Base-by-base conservation (phyloP, 2,797 vertebrate species). In the Cuculus canorus region DNA sequence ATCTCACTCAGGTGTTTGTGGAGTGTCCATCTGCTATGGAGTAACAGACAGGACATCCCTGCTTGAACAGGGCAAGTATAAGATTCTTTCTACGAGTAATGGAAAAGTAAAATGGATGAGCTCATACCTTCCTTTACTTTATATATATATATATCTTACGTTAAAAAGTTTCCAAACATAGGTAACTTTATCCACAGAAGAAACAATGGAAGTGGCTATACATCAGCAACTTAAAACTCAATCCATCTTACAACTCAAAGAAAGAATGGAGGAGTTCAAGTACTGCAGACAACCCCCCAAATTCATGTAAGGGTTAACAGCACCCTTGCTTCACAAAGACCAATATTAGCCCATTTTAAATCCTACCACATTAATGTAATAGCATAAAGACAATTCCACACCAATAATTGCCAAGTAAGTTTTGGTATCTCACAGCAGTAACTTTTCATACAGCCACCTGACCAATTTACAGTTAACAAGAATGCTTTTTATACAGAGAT, bases 151-250 rank as follows among this genome's bases (percentile, higher is more conserved):
- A 2, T 19, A 32, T 12, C 35, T 52, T 48, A 10, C 43, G 28
- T 50, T 54, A 71, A 79, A 75, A 64, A 17, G 59, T 41, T 60
- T 48, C 7, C 27, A 65, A 10, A 87, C 48, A 10, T 16, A 47
- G 7, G 32, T 43, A 57, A 13, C 13, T 57, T 79, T 35, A 76
- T 15, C 3, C 48, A 60, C 7, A 45, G 25, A 78, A 61, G 5
- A 18, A 41, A 60, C 24, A 52, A 7, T 1, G 0, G 11, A 12
- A 53, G 43, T 48, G 86, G 18, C 19, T 45, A 54, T 1, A 3
- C 19, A 8, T 43, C 33, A 66, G 21, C 12, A 32, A 48, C 57
- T 17, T 66, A 35, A 82, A 50, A n/a, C n/a, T n/a, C n/a, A n/a
- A n/a, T n/a, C n/a, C n/a, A n/a, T n/a, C n/a, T n/a, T 21, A 68